Percentiles rank a stretch among this genome's conserved stretches.
Conservation (phyloP, 2,113 vertebrate genomes). For the Sinocyclocheilus anophthalmus region DNA sequence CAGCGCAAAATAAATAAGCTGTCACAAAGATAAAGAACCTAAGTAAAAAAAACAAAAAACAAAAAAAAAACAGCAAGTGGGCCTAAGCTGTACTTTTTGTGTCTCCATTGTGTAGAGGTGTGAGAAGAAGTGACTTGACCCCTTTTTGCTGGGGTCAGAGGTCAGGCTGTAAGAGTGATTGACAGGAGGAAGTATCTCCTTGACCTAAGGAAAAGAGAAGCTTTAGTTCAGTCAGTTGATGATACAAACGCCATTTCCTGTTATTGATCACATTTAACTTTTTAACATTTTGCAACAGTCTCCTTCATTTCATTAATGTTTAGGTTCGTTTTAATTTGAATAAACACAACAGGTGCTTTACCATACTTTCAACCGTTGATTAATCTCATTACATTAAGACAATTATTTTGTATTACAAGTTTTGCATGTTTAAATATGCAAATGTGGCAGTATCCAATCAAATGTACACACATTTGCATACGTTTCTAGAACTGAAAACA, state of each 20-base stretch:
- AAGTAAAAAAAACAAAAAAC: neutral
- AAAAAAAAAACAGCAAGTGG: neutral
- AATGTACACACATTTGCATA: no score
- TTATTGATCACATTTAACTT: neutral
- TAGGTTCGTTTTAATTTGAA: neutral
- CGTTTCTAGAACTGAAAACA: no score
- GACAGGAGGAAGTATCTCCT: conserved; percentile 55
- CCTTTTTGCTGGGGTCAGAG: conserved; percentile 39
- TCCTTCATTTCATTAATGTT: neutral
- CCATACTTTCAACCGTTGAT: neutral
- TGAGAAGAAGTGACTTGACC: conserved; percentile 27
- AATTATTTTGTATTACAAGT: no score
- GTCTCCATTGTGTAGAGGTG: neutral
- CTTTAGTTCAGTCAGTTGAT: conserved; percentile 24
- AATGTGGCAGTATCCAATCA: no score
- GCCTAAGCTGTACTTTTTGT: neutral
- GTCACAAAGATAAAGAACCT: neutral
- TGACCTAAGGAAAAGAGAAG: conserved; percentile 50
- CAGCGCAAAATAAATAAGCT: neutral
- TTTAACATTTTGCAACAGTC: neutral
- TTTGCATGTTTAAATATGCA: no score
- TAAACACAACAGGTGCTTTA: neutral
- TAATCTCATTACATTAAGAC: neutral
- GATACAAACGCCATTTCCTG: neutral
- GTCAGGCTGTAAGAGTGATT: conserved; percentile 45